Conservation (phyloP, 2,888 invertebrate species). For the Lycaena phlaeas region DNA sequence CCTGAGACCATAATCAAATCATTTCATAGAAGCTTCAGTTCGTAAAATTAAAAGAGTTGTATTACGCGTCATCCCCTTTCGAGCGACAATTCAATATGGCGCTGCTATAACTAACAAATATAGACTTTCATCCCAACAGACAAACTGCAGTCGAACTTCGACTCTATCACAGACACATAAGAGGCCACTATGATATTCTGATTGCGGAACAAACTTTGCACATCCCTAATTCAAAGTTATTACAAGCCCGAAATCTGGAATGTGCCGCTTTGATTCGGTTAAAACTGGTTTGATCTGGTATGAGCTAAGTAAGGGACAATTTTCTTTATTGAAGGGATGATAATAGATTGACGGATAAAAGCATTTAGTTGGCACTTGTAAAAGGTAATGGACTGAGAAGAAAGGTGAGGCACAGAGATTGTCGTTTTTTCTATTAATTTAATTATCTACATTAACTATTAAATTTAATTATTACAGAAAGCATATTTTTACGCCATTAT, state of each 20-base stretch:
- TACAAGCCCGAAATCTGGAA: slow-evolving; percentile 30
- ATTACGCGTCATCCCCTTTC: slow-evolving; percentile 25
- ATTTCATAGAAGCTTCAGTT: slow-evolving; percentile 39
- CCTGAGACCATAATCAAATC: slow-evolving; percentile 41
- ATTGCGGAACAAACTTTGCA: slow-evolving; percentile 19
- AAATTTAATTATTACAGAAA: too few species aligned
- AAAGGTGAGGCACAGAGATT: too few species aligned
- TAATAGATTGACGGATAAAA: slow-evolving; percentile 13
- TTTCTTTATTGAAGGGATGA: slow-evolving; percentile 12
- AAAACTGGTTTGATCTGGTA: slow-evolving; percentile 28
- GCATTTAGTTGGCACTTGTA: not conserved
- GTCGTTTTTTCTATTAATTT: too few species aligned
- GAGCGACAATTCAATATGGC: slow-evolving; percentile 28
- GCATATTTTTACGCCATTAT: too few species aligned
- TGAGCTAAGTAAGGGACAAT: slow-evolving; percentile 12
- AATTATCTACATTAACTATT: too few species aligned
- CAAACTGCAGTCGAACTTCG: slow-evolving; percentile 2
- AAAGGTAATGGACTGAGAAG: not conserved
- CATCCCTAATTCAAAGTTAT: slow-evolving; percentile 39
- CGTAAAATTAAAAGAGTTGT: slow-evolving; percentile 54
- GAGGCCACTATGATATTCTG: slow-evolving; percentile 1
- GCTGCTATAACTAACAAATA: slow-evolving; percentile 5
- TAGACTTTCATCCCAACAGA: not conserved
- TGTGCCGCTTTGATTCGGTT: slow-evolving; percentile 43
- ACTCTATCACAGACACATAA: slow-evolving; percentile 1